These are phyloP conservation scores for Balanococcus diminutus DNA, from an alignment of 2,888 invertebrate species.

Conservation along the genomic window DNA sequence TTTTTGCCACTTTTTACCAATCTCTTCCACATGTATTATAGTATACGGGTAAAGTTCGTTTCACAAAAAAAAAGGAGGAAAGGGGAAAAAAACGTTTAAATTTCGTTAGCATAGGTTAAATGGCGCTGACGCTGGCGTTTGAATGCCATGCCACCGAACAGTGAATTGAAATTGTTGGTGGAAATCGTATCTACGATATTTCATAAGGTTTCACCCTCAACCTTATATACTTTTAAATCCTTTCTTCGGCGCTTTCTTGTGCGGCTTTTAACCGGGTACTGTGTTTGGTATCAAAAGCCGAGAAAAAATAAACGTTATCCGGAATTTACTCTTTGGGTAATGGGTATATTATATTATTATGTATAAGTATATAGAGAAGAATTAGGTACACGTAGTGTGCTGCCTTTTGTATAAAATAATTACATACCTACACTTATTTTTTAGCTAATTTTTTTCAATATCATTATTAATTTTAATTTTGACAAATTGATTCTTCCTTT, in stretches of 20 bases:
- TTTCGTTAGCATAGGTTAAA: constrained; percentile 32
- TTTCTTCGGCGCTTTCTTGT: neutral
- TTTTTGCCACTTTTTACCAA: constrained; percentile 5
- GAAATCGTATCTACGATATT: neutral
- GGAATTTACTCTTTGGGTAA: neutral
- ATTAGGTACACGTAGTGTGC: no score
- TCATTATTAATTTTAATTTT: no score
- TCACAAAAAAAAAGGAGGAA: neutral
- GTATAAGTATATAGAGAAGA: no score
- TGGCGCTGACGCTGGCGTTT: neutral
- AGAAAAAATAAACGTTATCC: neutral
- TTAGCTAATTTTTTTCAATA: no score
- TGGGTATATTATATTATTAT: no score
- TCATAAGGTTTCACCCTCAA: neutral
- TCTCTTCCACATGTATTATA: neutral
- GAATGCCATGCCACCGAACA: neutral
- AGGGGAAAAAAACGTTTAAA: neutral
- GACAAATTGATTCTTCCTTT: no score
- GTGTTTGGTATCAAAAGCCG: neutral
- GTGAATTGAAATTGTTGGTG: neutral
- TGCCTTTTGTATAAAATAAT: neutral
- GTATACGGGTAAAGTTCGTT: neutral
- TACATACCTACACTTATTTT: no score
- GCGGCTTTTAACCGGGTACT: neutral
- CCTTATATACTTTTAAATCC: neutral